Evolutionary conservation across 2,113 vertebrate genomes (phyloP).

Genomic region (Salvator merianae): DNA sequence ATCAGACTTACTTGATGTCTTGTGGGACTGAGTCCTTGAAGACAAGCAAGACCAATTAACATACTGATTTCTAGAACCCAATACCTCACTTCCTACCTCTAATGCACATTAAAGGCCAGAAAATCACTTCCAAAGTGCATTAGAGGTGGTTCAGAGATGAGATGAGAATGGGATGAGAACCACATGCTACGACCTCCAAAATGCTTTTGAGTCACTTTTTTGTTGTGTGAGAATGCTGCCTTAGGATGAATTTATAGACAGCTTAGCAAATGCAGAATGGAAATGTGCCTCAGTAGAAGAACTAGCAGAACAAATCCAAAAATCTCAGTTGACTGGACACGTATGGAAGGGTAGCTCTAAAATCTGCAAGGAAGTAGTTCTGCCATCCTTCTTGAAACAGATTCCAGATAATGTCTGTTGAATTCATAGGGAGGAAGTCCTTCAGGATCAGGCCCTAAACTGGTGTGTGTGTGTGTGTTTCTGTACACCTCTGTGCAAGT

Average conservation of each 20-base stretch:
- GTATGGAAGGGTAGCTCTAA: neutral
- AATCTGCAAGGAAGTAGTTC: neutral
- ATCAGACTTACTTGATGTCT: too few species aligned
- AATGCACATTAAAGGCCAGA: neutral
- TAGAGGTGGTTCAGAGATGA: neutral
- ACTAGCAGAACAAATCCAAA: neutral
- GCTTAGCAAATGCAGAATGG: too few species aligned
- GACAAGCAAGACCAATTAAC: too few species aligned
- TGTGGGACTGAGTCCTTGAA: too few species aligned
- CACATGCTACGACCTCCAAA: too few species aligned
- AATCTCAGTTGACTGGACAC: neutral
- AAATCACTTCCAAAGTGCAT: neutral
- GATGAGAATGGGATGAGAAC: too few species aligned
- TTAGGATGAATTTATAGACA: too few species aligned
- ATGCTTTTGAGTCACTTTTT: too few species aligned
- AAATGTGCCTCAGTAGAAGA: neutral
- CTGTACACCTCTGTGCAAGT: rapidly evolving
- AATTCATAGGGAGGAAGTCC: rapidly evolving
- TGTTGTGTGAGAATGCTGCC: too few species aligned
- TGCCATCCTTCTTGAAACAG: neutral
- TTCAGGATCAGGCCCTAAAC: neutral
- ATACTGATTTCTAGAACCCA: too few species aligned
- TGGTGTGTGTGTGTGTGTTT: neutral
- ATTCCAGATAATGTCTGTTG: rapidly evolving
- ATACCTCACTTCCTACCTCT: too few species aligned